Conservation (phyloP, 2,888 invertebrate genomes). For the Leucophora obtusa region DNA sequence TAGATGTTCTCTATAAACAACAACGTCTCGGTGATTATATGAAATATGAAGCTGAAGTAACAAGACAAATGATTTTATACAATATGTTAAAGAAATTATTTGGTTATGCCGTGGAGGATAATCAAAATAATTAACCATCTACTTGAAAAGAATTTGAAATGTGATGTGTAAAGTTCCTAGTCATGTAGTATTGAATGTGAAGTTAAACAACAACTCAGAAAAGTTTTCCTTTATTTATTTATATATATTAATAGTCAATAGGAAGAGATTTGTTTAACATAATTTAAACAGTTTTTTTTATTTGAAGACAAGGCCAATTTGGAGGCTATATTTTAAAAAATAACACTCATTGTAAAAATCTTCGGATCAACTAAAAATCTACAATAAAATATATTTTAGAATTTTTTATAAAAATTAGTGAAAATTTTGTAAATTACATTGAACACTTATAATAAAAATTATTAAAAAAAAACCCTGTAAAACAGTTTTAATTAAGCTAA, state of each 20-base stretch:
- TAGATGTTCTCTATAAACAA: slow-evolving; percentile 71
- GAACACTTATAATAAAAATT: too few species aligned
- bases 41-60: slow-evolving; percentile 73
- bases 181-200: background rate
- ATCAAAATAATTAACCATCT: slow-evolving; percentile 39
- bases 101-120: slow-evolving; percentile 69
- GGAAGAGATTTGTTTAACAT: background rate
- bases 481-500: too few species aligned
- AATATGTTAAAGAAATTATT: slow-evolving; percentile 74
- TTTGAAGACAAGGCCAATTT: background rate
- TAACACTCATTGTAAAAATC: too few species aligned
- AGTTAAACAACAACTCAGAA: background rate
- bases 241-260: too few species aligned
- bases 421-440: too few species aligned
- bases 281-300: background rate
- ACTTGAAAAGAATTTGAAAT: slow-evolving; percentile 21
- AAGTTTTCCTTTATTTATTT: background rate
- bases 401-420: too few species aligned
- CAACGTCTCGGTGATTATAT: slow-evolving; percentile 73
- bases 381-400: too few species aligned
- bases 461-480: too few species aligned
- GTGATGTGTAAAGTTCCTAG: slow-evolving; percentile 47
- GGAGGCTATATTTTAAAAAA: background rate
- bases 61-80: slow-evolving; percentile 74
- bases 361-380: too few species aligned